These are phyloP conservation scores for Eupithecia subumbrata DNA, from an alignment of 2,888 invertebrate species.

Conservation along the genomic window DNA sequence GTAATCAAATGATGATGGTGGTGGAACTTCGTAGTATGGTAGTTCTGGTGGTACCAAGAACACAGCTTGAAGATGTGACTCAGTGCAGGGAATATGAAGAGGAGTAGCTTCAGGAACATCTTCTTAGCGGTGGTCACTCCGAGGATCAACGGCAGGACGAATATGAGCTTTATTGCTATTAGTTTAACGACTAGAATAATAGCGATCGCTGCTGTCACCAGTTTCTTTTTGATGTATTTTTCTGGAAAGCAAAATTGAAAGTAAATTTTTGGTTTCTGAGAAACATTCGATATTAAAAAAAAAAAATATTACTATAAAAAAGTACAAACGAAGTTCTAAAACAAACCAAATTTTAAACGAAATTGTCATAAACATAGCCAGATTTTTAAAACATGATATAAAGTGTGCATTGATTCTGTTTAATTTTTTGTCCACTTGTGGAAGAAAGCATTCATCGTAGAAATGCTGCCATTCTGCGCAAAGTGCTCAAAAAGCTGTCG, in stretches of 20 bases:
- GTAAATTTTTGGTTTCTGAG: too few relatives aligned
- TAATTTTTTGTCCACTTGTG: too few relatives aligned
- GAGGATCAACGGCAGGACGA: conserved; percentile 90
- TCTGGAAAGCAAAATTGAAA: conserved; percentile 75
- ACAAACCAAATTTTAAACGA: too few relatives aligned
- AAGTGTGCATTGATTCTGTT: too few relatives aligned
- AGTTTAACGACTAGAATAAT: conserved; percentile 91
- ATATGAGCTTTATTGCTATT: conserved; percentile 91
- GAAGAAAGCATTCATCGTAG: too few relatives aligned
- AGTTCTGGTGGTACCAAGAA: conserved; percentile 90
- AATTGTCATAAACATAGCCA: too few relatives aligned
- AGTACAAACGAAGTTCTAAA: too few relatives aligned
- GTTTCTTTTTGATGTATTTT: conserved; percentile 89
- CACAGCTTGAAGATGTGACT: conserved; percentile 93
- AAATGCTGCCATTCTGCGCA: too few relatives aligned
- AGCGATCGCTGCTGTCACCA: conserved; percentile 89
- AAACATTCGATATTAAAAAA: too few relatives aligned
- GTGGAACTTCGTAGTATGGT: conserved; percentile 89
- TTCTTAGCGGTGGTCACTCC: conserved; percentile 94
- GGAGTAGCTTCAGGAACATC: conserved; percentile 89
- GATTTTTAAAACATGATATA: too few relatives aligned
- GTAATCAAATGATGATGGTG: conserved; percentile 92
- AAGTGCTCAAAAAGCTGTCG: too few relatives aligned
- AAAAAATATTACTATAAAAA: too few relatives aligned
- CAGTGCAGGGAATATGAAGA: conserved; percentile 92